phyloP scores from a whole-genome alignment of 2,797 vertebrate species.

The Muraenolepis orangiensis region DNA sequence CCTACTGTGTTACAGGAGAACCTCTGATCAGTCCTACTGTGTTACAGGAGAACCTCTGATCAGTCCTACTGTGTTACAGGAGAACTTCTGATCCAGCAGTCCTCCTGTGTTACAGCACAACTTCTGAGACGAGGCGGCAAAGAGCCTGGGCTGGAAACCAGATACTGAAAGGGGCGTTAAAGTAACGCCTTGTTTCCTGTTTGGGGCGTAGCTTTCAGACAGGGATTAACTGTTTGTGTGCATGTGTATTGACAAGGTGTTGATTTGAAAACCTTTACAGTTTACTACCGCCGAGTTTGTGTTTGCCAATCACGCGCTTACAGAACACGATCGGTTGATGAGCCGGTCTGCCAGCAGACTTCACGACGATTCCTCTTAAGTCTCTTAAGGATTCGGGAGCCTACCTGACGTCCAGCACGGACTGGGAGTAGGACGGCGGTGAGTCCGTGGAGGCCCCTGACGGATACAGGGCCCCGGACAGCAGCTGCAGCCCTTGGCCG shows the following conservation, averaged over 20 bases:
- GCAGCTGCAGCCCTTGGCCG: constrained; percentile 84
- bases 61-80: too few species aligned
- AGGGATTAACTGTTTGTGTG: neutral
- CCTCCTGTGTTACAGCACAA: too few species aligned
- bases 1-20: too few species aligned
- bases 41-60: too few species aligned
- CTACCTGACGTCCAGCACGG: constrained; percentile 90
- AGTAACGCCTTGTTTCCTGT: too few species aligned
- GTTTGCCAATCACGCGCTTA: neutral
- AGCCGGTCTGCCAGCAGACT: too few species aligned
- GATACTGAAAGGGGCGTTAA: too few species aligned
- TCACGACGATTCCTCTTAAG: constrained; percentile 77
- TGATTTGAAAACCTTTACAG: neutral
- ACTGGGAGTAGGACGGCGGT: constrained; percentile 92
- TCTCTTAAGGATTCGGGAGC: constrained; percentile 59
- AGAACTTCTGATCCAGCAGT: too few species aligned
- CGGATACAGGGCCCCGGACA: constrained; percentile 81
- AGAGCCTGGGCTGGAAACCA: too few species aligned
- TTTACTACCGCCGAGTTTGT: neutral
- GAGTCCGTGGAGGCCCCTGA: constrained; percentile 78
- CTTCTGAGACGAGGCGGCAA: too few species aligned
- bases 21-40: too few species aligned
- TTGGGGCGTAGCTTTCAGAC: too few species aligned
- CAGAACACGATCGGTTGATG: neutral
- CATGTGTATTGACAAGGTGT: neutral